Evolutionary conservation across 1,140 invertebrate genomes (phyloP).

Genomic region (Calosoma granatense): DNA sequence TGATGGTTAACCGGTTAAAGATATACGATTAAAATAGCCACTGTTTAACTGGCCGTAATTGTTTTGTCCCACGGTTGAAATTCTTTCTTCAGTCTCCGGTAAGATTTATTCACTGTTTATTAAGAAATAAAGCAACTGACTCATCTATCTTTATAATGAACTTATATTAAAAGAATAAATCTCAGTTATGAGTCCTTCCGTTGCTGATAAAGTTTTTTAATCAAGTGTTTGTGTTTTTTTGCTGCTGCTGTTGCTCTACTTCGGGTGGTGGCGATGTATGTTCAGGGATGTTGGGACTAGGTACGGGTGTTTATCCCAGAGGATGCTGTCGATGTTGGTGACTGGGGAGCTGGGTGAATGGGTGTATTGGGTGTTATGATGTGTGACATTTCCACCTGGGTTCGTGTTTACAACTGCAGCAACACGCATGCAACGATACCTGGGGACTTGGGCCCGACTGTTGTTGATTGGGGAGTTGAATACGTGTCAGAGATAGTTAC

Average conservation of each 20-base stretch:
- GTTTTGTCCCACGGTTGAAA: too few relatives aligned
- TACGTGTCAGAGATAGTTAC: too few relatives aligned
- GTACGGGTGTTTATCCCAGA: too few relatives aligned
- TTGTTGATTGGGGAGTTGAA: too few relatives aligned
- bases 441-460: neutral
- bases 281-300: too few relatives aligned
- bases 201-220: neutral
- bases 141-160: slow-evolving; percentile 2
- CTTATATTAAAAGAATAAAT: slow-evolving; percentile 6
- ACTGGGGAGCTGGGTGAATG: neutral
- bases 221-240: slow-evolving; percentile 5
- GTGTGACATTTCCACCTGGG: neutral
- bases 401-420: neutral
- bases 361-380: neutral
- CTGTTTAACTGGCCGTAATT: too few relatives aligned
- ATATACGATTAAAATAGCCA: too few relatives aligned
- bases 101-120: too few relatives aligned
- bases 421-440: neutral
- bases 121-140: too few relatives aligned
- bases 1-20: too few relatives aligned
- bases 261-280: neutral
- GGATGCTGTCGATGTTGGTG: neutral
- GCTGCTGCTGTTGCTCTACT: neutral
- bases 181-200: neutral
- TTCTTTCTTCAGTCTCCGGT: too few relatives aligned